Base-by-base conservation (phyloP, 2,888 invertebrate species). In the Escarpia spicata region DNA sequence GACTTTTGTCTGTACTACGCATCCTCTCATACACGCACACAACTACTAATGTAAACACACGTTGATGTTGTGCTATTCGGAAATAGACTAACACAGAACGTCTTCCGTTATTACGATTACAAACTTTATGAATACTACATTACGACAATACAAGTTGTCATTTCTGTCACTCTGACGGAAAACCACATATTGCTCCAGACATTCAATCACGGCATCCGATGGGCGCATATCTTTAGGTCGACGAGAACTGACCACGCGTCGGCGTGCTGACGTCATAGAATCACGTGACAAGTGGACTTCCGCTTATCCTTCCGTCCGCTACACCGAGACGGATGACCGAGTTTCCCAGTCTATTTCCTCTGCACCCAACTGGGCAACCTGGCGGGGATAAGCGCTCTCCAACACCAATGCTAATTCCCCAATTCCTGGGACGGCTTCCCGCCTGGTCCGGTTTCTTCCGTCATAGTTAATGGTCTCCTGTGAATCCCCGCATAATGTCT, bases 351-450 rank as follows among this genome's bases (percentile, higher is more conserved):
- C 75, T 6, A 26, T 26, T 6, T 75, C 75, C 19, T 75, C 75
- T 6, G 26, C 75, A 75, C 75, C 19, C 1, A 26, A n/a, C 19
- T 19, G 19, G 26, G 0, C n/a, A 75, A n/a, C 19, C 26, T 75
- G 75, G 19, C 75, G 75, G n/a, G 75, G 75, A 75, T 75, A 75
- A n/a, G 75, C 75, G 26, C 75, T 75, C 75, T 75, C 75, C 75
- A 75, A 26, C 26, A 75, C 75, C 75, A 75, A 6, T 75, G 75
- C 19, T n/a, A 75, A 26, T 75, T 75, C 75, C n/a, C 75, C 75
- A 75, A 75, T 75, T 26, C 75, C 75, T 6, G 75, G 75, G 26
- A 75, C n/a, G 26, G 75, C 75, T 75, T 75, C 75, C 75, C 75
- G 75, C n/a, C 75, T 75, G 75, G 19, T 26, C n/a, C 75, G 75